Evolutionary conservation across 2,888 invertebrate species (phyloP).

Genomic region (Macroteleia sp.): DNA sequence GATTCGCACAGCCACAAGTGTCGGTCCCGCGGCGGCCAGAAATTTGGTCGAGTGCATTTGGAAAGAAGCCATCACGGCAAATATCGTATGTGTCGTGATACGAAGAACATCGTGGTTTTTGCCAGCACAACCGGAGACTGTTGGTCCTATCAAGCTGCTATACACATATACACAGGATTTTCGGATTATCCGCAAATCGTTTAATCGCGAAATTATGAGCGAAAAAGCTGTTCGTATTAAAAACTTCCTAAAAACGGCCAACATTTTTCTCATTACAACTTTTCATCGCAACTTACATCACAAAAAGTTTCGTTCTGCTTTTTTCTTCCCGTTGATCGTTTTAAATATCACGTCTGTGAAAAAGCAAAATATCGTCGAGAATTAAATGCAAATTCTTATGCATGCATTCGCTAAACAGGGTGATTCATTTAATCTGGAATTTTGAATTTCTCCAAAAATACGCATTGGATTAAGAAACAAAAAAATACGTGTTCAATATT

Average conservation of each 20-base stretch:
- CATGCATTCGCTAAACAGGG: no score
- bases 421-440: no score
- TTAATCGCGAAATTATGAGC: constrained; percentile 54
- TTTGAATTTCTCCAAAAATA: no score
- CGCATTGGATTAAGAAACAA: no score
- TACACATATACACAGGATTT: constrained; percentile 27
- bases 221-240: constrained; percentile 22
- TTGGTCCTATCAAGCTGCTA: constrained; percentile 4
- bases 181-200: constrained; percentile 53
- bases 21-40: constrained; percentile 48
- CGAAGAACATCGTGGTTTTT: constrained; percentile 36
- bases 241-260: constrained; percentile 41
- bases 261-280: constrained; percentile 29
- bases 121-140: constrained; percentile 21
- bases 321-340: no score
- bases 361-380: no score
- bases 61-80: constrained; percentile 60
- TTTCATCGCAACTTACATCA: no score
- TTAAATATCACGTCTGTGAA: no score
- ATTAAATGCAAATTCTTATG: no score
- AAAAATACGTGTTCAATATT: no score
- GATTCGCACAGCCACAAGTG: constrained; percentile 52
- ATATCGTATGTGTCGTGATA: constrained; percentile 34
- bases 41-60: constrained; percentile 57
- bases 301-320: no score